Conservation (phyloP, 2,797 vertebrate genomes). For the Graptemys geographica region DNA sequence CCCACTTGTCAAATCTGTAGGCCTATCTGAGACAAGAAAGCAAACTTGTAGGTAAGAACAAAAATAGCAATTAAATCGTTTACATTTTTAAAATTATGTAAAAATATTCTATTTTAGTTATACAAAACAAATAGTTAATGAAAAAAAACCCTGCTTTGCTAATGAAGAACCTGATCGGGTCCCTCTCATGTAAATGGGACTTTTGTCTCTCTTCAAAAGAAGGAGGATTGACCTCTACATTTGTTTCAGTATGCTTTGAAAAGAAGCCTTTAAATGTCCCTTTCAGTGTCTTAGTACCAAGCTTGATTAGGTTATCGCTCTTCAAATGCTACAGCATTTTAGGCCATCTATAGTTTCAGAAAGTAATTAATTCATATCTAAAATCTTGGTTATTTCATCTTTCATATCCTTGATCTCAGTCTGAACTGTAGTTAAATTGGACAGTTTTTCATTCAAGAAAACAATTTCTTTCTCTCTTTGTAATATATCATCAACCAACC, state of each 20-base stretch:
- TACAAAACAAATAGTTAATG: slow-evolving; percentile 37
- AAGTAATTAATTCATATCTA: slow-evolving; percentile 63
- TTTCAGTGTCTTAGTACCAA: neutral
- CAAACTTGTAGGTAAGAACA: neutral
- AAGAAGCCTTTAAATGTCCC: slow-evolving; percentile 5
- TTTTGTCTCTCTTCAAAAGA: neutral
- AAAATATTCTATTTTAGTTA: slow-evolving; percentile 13
- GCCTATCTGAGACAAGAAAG: slow-evolving; percentile 14
- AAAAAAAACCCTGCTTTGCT: neutral
- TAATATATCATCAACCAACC: slow-evolving; percentile 86
- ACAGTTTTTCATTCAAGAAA: slow-evolving; percentile 86
- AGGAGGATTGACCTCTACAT: too few species aligned
- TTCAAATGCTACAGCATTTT: neutral
- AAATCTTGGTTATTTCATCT: slow-evolving; percentile 75
- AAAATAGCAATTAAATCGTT: neutral
- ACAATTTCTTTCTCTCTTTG: slow-evolving; percentile 85
- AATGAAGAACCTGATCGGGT: neutral
- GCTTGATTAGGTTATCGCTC: neutral
- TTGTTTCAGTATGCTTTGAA: neutral
- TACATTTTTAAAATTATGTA: neutral
- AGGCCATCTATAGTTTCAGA: neutral
- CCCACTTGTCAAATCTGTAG: neutral
- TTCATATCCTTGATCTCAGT: slow-evolving; percentile 75
- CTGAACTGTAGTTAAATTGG: slow-evolving; percentile 82
- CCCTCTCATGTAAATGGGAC: neutral